These are phyloP conservation scores for Actias luna DNA, from an alignment of 2,888 invertebrate species.

Conservation along the genomic window DNA sequence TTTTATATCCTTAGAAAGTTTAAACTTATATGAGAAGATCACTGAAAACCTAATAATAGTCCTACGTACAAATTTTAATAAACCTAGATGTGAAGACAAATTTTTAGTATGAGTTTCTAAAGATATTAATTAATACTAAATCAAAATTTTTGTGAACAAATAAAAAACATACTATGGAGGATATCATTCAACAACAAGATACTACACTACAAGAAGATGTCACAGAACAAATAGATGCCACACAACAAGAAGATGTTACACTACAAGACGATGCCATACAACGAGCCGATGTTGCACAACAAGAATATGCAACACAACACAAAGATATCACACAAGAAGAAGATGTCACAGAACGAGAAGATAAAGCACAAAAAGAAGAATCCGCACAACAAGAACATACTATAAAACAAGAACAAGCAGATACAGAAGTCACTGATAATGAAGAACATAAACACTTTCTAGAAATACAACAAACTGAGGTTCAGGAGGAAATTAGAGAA, in stretches of 20 bases:
- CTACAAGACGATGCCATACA: background rate
- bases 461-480: constrained; percentile 23
- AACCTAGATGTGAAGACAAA: constrained; percentile 56
- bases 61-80: constrained; percentile 53
- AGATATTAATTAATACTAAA: constrained; percentile 12
- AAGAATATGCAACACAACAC: background rate
- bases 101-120: constrained; percentile 52
- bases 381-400: background rate
- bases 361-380: no score
- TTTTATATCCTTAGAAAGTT: constrained; percentile 52
- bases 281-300: background rate
- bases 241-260: background rate
- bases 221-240: background rate
- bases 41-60: constrained; percentile 59
- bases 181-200: constrained; percentile 11
- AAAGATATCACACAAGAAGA: background rate
- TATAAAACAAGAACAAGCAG: no score
- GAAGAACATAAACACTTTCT: constrained; percentile 12
- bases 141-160: constrained; percentile 31
- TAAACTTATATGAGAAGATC: constrained; percentile 61
- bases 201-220: background rate
- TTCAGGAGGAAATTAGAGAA: constrained; percentile 26
- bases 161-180: constrained; percentile 31
- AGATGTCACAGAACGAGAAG: background rate
- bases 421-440: background rate